phyloP scores from a whole-genome alignment of 2,888 invertebrate genomes.

The Halictus quadricinctus region DNA sequence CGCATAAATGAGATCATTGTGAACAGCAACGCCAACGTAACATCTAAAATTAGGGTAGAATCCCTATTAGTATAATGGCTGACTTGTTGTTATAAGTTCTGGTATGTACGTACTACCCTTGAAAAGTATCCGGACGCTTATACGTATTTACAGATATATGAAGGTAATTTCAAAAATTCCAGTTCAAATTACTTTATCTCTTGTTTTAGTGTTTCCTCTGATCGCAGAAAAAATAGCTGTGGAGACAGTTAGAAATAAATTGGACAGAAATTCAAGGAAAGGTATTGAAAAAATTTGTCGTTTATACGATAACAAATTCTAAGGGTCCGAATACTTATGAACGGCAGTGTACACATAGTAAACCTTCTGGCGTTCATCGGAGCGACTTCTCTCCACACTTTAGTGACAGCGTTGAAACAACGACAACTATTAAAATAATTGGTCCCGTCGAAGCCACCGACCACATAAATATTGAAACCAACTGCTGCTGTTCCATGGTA shows the following conservation, averaged over 20 bases:
- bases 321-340: background rate
- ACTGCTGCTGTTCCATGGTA: constrained; percentile 97
- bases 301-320: background rate
- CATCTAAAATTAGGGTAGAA: constrained; percentile 83
- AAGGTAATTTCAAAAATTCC: background rate
- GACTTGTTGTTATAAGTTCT: background rate
- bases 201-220: background rate
- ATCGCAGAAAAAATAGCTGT: background rate
- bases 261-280: background rate
- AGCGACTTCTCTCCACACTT: constrained; percentile 91
- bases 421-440: constrained; percentile 94
- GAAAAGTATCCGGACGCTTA: constrained; percentile 1
- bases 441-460: constrained; percentile 97
- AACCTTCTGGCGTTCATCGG: constrained; percentile 93
- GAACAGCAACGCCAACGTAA: constrained; percentile 92
- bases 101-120: background rate
- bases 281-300: background rate
- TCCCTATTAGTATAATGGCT: background rate
- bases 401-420: constrained; percentile 93
- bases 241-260: background rate
- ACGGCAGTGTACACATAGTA: background rate
- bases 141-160: background rate
- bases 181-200: background rate
- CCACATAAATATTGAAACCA: constrained; percentile 92
- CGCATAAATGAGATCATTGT: constrained; percentile 91